Evolutionary conservation across 2,888 invertebrate species (phyloP).

Genomic region (Pedicia rivosa): DNA sequence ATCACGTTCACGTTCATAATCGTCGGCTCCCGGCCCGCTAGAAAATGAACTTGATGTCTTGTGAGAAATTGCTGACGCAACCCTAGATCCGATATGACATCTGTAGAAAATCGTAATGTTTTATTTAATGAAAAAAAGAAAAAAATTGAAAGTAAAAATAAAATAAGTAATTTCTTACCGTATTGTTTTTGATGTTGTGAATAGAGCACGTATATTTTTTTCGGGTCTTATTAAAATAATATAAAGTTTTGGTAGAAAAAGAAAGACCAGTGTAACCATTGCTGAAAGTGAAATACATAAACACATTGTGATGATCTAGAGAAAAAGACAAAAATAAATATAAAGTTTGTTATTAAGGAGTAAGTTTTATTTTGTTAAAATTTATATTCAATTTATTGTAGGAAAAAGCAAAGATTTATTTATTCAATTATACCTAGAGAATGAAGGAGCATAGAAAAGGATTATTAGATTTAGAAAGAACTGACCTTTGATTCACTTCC

Average conservation of each 20-base stretch:
- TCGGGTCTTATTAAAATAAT: conserved; percentile 59
- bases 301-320: conserved; percentile 27
- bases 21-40: conserved; percentile 4
- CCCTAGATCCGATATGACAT: conserved; percentile 44
- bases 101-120: neutral
- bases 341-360: neutral
- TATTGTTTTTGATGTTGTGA: conserved; percentile 56
- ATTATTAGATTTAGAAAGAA: neutral
- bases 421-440: too few species aligned
- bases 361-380: too few species aligned
- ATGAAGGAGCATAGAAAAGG: neutral
- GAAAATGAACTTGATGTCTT: conserved; percentile 20
- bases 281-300: conserved; percentile 60
- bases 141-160: neutral
- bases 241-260: conserved; percentile 63
- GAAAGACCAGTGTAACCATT: conserved; percentile 50
- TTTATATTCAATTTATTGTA: too few species aligned
- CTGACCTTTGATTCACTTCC: conserved; percentile 44
- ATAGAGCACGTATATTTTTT: conserved; percentile 57
- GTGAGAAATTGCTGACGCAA: conserved; percentile 24
- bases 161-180: conserved; percentile 19
- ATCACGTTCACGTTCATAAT: conserved; percentile 1
- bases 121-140: neutral
- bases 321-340: neutral
- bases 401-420: too few species aligned